Conservation (phyloP, 2,113 vertebrate genomes). For the Peromyscus polionotus region DNA sequence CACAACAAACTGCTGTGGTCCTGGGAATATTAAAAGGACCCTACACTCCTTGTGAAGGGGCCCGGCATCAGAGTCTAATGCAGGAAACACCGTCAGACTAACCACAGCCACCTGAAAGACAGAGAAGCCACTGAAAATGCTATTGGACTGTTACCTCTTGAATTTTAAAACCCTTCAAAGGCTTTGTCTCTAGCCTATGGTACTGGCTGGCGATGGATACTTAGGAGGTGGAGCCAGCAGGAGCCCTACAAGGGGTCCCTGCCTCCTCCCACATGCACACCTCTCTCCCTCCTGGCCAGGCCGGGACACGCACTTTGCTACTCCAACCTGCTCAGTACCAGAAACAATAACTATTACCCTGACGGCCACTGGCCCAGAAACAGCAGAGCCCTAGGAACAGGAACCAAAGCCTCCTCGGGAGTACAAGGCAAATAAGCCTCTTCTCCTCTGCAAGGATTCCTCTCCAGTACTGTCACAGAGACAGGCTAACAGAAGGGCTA, state of each 20-base stretch:
- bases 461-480: background rate
- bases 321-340: too few species aligned
- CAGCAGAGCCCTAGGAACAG: background rate
- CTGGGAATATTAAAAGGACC: background rate
- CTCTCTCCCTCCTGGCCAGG: background rate
- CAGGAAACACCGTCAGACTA: background rate
- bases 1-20: background rate
- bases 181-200: background rate
- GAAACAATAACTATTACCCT: background rate
- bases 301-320: background rate
- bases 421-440: background rate
- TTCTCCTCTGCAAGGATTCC: background rate
- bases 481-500: background rate
- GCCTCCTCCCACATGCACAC: background rate
- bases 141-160: background rate
- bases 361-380: background rate
- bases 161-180: background rate
- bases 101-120: background rate
- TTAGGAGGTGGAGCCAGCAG: background rate
- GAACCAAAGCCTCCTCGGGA: background rate
- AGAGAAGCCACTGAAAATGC: background rate
- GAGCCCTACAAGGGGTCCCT: background rate
- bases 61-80: background rate
- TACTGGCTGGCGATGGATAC: too few species aligned
- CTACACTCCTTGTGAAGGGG: background rate